Evolutionary conservation across 1,140 invertebrate genomes (phyloP), one percentile per base, ranked within the genome.

Genomic region (Drosophila carrolli): DNA sequence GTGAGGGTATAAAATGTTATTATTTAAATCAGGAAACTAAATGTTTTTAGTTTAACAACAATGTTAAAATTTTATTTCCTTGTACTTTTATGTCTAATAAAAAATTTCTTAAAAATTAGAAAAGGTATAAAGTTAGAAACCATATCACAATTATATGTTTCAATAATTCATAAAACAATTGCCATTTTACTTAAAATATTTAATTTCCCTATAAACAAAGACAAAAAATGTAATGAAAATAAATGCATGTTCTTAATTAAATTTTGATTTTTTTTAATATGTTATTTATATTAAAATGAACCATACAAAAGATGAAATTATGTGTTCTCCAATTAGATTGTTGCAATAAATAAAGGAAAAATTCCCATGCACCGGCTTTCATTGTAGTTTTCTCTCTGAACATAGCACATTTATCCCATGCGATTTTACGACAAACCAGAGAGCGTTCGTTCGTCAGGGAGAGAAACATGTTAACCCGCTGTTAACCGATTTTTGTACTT

Each of bases 391-490:
- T 53, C 40, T 58, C 35, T 44, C 10, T 13, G 16, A 61, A 67
- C 23, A 32, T 38, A 23, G 5, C 9, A 7, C 11, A 68, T 16
- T 71, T 86, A 37, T 85, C 81, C 77, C 81, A 85, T 86, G 81
- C 78, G 78, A 85, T 70, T 53, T 74, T 10, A 7, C 7, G 0
- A 0, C 2, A 14, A 19, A 38, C 44, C 44, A 23, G 44, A 47
- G 44, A 47, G 44, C 9, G 5, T 0, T 32, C 0, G 29, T 32
- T 32, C 29, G 6, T 6, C 6, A 32, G 1, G 44, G 44, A 47
- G 44, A 16, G 5, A 23, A 4, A 0, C 4, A 23, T 47, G 44
- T 47, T 23, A 47, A 0, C 19, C 0, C 44, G 5, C 44, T 51
- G 48, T 35, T 51, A 35, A 50, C 27, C 47, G 47, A 10, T 50